Conservation (phyloP, 2,888 invertebrate genomes). For the Euproctis similis region DNA sequence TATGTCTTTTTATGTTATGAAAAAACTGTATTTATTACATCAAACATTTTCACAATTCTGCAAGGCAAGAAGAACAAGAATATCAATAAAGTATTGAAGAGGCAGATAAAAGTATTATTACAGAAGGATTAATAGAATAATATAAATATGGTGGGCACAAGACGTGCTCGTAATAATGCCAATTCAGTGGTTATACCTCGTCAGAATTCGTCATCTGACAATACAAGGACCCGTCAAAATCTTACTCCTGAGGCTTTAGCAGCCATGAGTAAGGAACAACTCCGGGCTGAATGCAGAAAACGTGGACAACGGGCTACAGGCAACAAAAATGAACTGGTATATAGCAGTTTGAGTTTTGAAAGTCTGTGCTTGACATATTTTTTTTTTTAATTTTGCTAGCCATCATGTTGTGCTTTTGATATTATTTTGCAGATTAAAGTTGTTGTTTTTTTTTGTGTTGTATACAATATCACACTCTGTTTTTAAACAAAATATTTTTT, state of each 20-base stretch:
- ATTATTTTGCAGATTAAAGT: conserved; percentile 29
- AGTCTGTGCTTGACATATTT: too few species aligned
- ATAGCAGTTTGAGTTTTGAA: conserved; percentile 53
- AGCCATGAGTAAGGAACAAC: conserved; percentile 80
- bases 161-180: conserved; percentile 63
- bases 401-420: conserved; percentile 50
- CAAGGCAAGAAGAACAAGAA: conserved; percentile 25
- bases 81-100: conserved; percentile 19
- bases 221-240: conserved; percentile 59
- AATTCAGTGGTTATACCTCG: conserved; percentile 56
- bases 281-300: conserved; percentile 80
- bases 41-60: conserved; percentile 28
- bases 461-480: too few species aligned
- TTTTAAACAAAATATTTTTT: too few species aligned
- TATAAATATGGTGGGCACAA: conserved; percentile 54
- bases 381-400: conserved; percentile 48
- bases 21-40: conserved; percentile 35
- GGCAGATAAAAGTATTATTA: conserved; percentile 20
- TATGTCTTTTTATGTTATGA: conserved; percentile 7
- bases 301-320: conserved; percentile 81
- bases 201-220: conserved; percentile 60
- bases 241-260: conserved; percentile 70
- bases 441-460: conserved; percentile 11
- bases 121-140: conserved; percentile 25
- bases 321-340: conserved; percentile 83